Conservation (phyloP, 1,140 invertebrate species). For the Bombus terrestris region DNA sequence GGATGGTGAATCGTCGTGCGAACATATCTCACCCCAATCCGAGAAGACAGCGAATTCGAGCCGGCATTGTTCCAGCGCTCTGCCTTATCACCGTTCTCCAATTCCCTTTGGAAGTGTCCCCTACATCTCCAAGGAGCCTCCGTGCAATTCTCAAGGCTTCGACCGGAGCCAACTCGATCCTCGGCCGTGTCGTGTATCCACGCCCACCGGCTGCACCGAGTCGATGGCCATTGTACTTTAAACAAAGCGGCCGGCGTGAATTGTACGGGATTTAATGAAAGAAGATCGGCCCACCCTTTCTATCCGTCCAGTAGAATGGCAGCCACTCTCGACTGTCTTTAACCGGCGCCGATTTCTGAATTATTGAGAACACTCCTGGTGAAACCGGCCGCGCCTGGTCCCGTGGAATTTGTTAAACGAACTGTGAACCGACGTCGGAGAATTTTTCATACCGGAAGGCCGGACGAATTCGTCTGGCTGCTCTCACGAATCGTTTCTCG, state of each 20-base stretch:
- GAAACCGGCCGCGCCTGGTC: neutral
- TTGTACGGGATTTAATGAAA: constrained; percentile 77
- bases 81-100: constrained; percentile 61
- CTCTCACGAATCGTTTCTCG: constrained; percentile 20
- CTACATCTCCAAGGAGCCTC: constrained; percentile 47
- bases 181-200: constrained; percentile 72
- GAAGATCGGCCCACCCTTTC: constrained; percentile 64
- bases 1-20: constrained; percentile 4
- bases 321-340: constrained; percentile 39
- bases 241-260: constrained; percentile 74
- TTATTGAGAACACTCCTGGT: constrained; percentile 62
- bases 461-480: neutral
- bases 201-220: constrained; percentile 68
- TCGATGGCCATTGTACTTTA: constrained; percentile 76
- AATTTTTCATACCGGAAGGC: constrained; percentile 52
- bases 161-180: constrained; percentile 69
- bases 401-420: constrained; percentile 68
- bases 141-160: constrained; percentile 59
- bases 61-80: constrained; percentile 54
- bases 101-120: constrained; percentile 50
- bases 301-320: constrained; percentile 45
- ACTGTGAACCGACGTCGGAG: constrained; percentile 61
- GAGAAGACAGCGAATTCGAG: constrained; percentile 53
- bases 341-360: constrained; percentile 68
- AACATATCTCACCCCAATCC: constrained; percentile 37